Base-by-base conservation (phyloP, 2,797 vertebrate species). In the Antennarius maculatus region DNA sequence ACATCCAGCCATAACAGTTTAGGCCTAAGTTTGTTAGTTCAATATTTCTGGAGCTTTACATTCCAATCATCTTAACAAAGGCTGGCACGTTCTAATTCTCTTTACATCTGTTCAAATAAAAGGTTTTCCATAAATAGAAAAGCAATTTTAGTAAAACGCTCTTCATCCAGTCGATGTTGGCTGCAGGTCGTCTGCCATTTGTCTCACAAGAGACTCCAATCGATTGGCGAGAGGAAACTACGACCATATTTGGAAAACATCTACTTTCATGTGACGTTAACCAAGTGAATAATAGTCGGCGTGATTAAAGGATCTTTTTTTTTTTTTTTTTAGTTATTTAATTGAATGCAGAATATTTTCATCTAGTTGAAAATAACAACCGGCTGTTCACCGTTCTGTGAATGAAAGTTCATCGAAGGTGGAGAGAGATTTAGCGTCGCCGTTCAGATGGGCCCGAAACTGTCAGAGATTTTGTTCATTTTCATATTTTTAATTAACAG, bases 401-500 rank as follows among this genome's bases (percentile, higher is more conserved):
- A 84, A 83, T 61, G 62, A 14, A 71, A 66, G 74, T 82, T 80
- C 31, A 61, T 63, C 56, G 48, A 74, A 81, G 47, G 66, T 69
- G 72, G 60, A 65, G 64, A 73, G 61, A 79, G 74, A 89, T 87
- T 81, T 71, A 76, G 50, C 52, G 71, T 68, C 66, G 76, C 74
- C 76, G 64, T 74, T 86, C 59, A 77, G 59, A 83, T 48, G 74
- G 72, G 72, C 75, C 78, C 74, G 88, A 88, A 89, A 83, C 55
- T 79, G 77, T 89, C 73, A 69, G 79, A 91, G 88, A 90, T 89
- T 92, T 85, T 86, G 84, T 92, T 92, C 88, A 92, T 93, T 93
- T 94, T 93, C 90, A 92, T 90, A 94, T 93, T 92, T 93, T 89
- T 92, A 94, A 93, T 93, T 92, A 93, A 91, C 77, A 73, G 81